Percentiles rank a stretch among this genome's conserved stretches.
phyloP scores from a whole-genome alignment of 2,888 invertebrate genomes.

The Agelastica alni region DNA sequence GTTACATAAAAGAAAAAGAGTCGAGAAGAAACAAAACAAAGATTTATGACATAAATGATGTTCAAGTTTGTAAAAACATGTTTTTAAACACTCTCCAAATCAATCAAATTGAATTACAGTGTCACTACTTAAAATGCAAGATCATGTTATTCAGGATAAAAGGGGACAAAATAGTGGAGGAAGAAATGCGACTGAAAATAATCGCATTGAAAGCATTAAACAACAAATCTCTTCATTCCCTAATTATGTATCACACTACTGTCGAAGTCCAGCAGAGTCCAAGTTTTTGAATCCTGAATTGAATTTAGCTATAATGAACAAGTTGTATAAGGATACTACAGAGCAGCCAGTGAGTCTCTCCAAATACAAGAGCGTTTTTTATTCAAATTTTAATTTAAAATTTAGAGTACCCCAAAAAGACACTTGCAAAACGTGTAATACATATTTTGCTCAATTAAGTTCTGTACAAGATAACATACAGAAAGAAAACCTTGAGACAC shows the following conservation, averaged over 20 bases:
- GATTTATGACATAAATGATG: neutral
- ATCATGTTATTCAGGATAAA: constrained; percentile 1
- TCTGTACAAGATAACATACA: neutral
- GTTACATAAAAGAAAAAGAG: constrained; percentile 1
- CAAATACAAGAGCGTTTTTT: constrained; percentile 1
- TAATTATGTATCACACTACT: neutral
- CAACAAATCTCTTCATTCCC: constrained; percentile 4
- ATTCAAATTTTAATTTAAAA: constrained; percentile 1
- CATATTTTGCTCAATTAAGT: constrained; percentile 1
- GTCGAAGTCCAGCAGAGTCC: neutral
- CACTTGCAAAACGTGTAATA: constrained; percentile 9
- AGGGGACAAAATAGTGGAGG: neutral
- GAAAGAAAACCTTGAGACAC: constrained; percentile 7
- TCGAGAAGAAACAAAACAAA: constrained; percentile 1
- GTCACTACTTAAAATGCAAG: neutral
- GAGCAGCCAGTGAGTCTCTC: constrained; percentile 21
- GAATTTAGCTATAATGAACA: neutral
- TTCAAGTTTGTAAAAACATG: neutral
- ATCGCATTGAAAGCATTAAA: neutral
- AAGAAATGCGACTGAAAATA: constrained; percentile 1
- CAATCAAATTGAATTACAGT: neutral
- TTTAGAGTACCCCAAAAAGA: constrained; percentile 11
- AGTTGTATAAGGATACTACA: neutral
- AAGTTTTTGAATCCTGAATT: neutral
- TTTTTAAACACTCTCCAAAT: constrained; percentile 1